Evolutionary conservation across 2,888 invertebrate species (phyloP).

Genomic region (Tryphoninae sp.): DNA sequence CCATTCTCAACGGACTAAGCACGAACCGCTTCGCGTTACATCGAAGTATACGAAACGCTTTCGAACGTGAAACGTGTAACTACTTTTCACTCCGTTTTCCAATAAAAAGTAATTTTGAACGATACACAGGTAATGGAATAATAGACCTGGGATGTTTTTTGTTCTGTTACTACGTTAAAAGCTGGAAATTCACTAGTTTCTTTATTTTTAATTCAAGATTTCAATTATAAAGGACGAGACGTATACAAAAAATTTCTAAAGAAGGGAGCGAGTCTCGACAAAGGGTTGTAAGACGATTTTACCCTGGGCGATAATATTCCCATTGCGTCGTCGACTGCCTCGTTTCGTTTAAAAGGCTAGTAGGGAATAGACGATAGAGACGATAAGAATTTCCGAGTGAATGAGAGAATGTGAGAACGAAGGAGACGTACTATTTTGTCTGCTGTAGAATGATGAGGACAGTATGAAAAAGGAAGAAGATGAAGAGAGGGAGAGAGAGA

Average conservation of each 20-base stretch:
- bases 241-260: too few relatives aligned
- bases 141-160: background rate
- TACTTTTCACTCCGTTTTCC: background rate
- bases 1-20: slow-evolving; percentile 7
- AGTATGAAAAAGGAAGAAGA: background rate
- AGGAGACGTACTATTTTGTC: slow-evolving; percentile 11
- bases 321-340: background rate
- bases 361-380: slow-evolving; percentile 9
- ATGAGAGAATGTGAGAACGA: slow-evolving; percentile 8
- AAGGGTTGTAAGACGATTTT: background rate
- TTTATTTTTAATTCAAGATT: background rate
- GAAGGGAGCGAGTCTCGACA: background rate
- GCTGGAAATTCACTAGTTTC: background rate
- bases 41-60: slow-evolving; percentile 8
- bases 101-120: slow-evolving; percentile 29
- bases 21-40: background rate
- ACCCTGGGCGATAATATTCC: slow-evolving; percentile 3
- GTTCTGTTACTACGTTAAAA: background rate
- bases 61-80: slow-evolving; percentile 27
- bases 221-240: background rate
- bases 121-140: slow-evolving; percentile 2
- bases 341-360: background rate
- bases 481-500: slow-evolving; percentile 5
- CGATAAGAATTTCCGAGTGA: slow-evolving; percentile 29
- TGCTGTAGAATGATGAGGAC: slow-evolving; percentile 4